These are phyloP conservation scores for Pristionchus entomophagus DNA, from an alignment of 2,888 invertebrate genomes.

Conservation along the genomic window DNA sequence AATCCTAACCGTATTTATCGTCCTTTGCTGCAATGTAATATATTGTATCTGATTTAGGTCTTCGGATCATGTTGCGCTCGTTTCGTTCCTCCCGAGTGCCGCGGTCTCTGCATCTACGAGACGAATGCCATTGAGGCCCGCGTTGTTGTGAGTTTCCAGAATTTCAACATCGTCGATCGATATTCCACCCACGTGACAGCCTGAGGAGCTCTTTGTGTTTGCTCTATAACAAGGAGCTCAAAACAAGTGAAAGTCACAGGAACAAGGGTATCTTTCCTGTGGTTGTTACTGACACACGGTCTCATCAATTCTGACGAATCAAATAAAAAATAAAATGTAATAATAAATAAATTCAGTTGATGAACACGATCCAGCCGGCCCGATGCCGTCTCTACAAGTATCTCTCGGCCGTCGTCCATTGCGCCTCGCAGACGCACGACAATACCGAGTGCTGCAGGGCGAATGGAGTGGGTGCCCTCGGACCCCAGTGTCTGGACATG, in stretches of 20 bases:
- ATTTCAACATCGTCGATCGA: too few species aligned
- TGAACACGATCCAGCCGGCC: slow-evolving; percentile 75
- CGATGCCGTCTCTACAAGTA: slow-evolving; percentile 75
- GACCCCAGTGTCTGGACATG: slow-evolving; percentile 71
- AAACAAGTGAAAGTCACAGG: too few species aligned
- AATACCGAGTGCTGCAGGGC: slow-evolving; percentile 72
- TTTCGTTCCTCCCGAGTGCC: slow-evolving; percentile 74
- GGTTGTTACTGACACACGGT: too few species aligned
- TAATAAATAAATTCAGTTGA: slow-evolving; percentile 66
- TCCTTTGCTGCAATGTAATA: background rate
- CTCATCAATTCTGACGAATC: too few species aligned
- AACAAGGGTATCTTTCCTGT: too few species aligned
- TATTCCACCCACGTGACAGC: too few species aligned
- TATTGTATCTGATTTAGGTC: slow-evolving; percentile 55
- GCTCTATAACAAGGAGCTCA: too few species aligned
- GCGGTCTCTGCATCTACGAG: slow-evolving; percentile 74
- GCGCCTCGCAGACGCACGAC: slow-evolving; percentile 75
- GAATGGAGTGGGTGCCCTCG: slow-evolving; percentile 72
- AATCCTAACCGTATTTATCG: too few species aligned
- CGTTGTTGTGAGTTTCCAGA: slow-evolving; percentile 67
- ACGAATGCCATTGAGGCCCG: slow-evolving; percentile 74
- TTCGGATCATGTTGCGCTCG: slow-evolving; percentile 73
- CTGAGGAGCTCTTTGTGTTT: too few species aligned
- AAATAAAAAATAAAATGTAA: background rate
- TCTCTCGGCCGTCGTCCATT: slow-evolving; percentile 72